Base-by-base conservation (phyloP, 64 coral and sea anemone genomes). In the Montipora foliosa region DNA sequence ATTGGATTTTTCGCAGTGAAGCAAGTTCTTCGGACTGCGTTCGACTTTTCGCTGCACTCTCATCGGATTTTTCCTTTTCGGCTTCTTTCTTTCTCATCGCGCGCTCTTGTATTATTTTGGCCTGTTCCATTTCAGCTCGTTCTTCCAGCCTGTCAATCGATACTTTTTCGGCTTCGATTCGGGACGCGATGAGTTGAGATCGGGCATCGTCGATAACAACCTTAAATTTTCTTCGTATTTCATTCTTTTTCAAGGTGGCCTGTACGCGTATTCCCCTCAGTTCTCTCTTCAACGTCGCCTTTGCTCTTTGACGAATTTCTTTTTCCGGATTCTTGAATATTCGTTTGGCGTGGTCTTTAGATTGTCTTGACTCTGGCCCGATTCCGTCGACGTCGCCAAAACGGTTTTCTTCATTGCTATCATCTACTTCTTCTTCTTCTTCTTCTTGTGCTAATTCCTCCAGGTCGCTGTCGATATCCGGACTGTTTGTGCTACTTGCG, bases 101-200 rank as follows among this genome's bases (percentile, higher is more conserved):
- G 17, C 94, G 76, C 11, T 92, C 90, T 53, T 88, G 76, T 48
- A 80, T 67, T 92, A 95, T 95, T 13, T 77, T 86, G 8, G 90
- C 89, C 13, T 95, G 94, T 46, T 92, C 55, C 58, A 87, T 51
- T 24, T 80, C 90, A 46, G 94, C 94, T 14, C 74, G 46, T 58
- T 92, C 84, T 82, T 92, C 82, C 53, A 95, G 49, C 49, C 48
- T 92, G 17, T 92, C 85, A 52, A 95, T 95, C n/a, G 94, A 95
- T 81, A 79, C 94, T 73, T 92, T 95, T 53, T 95, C 94, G 44
- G 94, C 94, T 91, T 91, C 89, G 8, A 95, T 92, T 76, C 94
- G 82, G 19, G 94, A 66, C 12, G 89, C 94, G 49, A 95, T 91
- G 11, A 95, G 94, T 49, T 79, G 71, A 16, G 94, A 91, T 37